Evolutionary conservation across 1,140 invertebrate species (phyloP), one percentile per base, ranked within the genome.

Genomic region (Eufriesea mexicana): DNA sequence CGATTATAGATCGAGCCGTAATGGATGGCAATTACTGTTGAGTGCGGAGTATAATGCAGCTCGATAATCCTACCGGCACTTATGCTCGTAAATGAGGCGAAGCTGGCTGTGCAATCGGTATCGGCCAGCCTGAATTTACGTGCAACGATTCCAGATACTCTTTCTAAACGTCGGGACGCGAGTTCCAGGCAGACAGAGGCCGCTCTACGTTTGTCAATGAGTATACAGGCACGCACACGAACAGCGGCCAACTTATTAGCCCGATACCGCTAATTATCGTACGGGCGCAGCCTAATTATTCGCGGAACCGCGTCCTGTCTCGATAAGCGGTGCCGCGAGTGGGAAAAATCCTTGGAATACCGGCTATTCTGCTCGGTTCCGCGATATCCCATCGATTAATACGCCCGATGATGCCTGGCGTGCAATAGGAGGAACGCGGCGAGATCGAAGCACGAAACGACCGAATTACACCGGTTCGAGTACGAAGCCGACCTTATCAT

Each of bases 11-110:
- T 88, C 86, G 84, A 72, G 80, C 68, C 64, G 76, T 89, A 89
- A 89, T 88, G 87, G 87, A 89, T 85, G 80, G 86, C 87, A 86
- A 88, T 89, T 88, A 88, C 84, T 74, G 76, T 76, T 88, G 86
- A 88, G 87, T 88, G 84, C 84, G 64, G 84, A 84, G 76, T 79
- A 87, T 85, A 88, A 88, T 86, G 84, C 84, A 83, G 88, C 84
- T 78, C 86, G 86, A 89, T 89, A 88, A 89, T 89, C 79, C 81
- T 57, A 76, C 61, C 42, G 84, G 66, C 87, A 84, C 87, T 87
- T 88, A 83, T 54, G 74, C 66, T 78, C 55, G 64, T 25, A 83
- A 83, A 78, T 83, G 81, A 70, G 81, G 35, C 12, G 74, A 61
- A 71, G 66, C n/a, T 79, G 57, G 47, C 57, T 28, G 66, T n/a